A percentile compares a stretch with the other conserved stretches of the same genome.
Evolutionary conservation across 2,888 invertebrate genomes (phyloP).

Genomic region (Odontocerum albicorne): DNA sequence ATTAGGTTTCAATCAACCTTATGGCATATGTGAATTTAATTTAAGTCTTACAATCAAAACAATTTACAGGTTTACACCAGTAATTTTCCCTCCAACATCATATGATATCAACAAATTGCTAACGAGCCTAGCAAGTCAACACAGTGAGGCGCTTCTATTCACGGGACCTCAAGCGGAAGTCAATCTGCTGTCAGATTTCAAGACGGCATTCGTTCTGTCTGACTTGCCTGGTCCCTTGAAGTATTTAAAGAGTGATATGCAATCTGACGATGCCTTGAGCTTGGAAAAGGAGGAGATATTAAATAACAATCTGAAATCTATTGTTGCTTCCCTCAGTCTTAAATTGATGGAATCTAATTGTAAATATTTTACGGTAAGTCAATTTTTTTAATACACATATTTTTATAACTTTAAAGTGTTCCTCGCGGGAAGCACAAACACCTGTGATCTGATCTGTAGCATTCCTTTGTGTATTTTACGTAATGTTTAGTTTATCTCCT

Average conservation of each 20-base stretch:
- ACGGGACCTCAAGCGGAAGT: constrained; percentile 39
- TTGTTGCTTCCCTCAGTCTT: constrained; percentile 38
- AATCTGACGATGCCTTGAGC: constrained; percentile 55
- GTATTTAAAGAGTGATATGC: constrained; percentile 38
- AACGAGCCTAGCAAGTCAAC: constrained; percentile 22
- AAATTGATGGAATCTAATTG: constrained; percentile 63
- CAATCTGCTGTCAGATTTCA: constrained; percentile 47
- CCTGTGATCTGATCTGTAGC: too few relatives aligned
- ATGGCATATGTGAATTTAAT: too few relatives aligned
- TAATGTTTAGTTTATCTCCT: too few relatives aligned
- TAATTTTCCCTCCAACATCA: constrained; percentile 9
- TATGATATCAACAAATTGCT: constrained; percentile 22
- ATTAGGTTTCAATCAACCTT: too few relatives aligned
- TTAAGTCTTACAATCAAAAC: too few relatives aligned
- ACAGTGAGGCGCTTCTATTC: constrained; percentile 33
- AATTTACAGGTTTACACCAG: constrained; percentile 28
- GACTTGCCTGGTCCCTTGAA: constrained; percentile 42
- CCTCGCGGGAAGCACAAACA: too few relatives aligned
- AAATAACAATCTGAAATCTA: constrained; percentile 42
- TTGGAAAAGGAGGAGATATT: constrained; percentile 49
- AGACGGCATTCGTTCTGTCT: constrained; percentile 56
- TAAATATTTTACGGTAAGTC: constrained; percentile 64
- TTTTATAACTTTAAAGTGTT: too few relatives aligned
- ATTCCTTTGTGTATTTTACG: too few relatives aligned
- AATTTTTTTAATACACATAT: constrained; percentile 5